phyloP scores from a whole-genome alignment of 2,797 vertebrate genomes.

The Salmo trutta region DNA sequence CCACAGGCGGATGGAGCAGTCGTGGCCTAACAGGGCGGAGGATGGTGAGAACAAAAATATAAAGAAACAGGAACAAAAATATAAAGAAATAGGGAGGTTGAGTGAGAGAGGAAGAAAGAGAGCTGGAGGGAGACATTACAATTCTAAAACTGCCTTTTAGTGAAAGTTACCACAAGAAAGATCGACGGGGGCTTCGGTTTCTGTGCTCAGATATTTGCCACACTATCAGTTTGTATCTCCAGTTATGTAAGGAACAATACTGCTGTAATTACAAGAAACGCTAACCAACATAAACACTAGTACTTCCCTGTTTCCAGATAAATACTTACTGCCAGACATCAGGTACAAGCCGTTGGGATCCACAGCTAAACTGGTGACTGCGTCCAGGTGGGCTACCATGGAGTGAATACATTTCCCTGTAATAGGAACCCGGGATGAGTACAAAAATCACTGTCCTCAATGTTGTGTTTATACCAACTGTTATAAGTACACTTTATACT shows the following conservation, averaged over 20 bases:
- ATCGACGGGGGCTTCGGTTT: no score
- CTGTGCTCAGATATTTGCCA: neutral
- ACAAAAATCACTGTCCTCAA: neutral
- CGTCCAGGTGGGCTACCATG: slow-evolving; percentile 97
- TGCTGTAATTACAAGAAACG: neutral
- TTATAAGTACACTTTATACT: neutral
- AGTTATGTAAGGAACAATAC: neutral
- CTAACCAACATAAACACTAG: neutral
- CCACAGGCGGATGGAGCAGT: slow-evolving; percentile 98
- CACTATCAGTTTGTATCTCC: neutral
- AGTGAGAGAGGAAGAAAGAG: neutral
- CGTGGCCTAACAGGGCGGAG: slow-evolving; percentile 79
- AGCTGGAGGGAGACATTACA: neutral
- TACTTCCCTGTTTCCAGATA: neutral
- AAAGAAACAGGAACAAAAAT: no score
- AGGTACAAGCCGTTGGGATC: slow-evolving; percentile 98
- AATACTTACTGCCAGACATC: slow-evolving; percentile 98
- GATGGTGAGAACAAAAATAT: neutral
- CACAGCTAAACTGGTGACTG: slow-evolving; percentile 95
- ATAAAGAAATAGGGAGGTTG: neutral
- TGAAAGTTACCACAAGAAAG: neutral
- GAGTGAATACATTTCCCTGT: slow-evolving; percentile 85
- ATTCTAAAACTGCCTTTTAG: neutral
- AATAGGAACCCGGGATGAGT: neutral
- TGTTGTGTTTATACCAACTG: neutral